Conservation (phyloP, 2,888 invertebrate species). For the Sesamia inferens region DNA sequence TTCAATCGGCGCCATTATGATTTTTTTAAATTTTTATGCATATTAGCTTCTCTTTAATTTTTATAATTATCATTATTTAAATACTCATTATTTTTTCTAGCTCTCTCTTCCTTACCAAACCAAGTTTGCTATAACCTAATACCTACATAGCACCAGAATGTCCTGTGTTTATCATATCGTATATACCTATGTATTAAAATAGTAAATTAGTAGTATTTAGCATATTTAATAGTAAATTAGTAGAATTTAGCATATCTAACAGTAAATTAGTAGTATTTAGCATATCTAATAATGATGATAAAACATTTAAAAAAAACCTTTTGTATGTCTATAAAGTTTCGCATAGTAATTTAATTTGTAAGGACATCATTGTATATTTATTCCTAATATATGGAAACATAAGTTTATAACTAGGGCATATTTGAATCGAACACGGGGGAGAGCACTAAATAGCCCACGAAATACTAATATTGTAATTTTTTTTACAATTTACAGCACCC, state of each 20-base stretch:
- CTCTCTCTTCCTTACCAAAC: background rate
- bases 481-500: background rate
- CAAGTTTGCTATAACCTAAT: background rate
- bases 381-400: background rate
- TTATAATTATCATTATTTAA: background rate
- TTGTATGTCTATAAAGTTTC: background rate
- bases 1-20: too few relatives aligned
- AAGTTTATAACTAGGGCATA: background rate
- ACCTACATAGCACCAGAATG: constrained; percentile 20
- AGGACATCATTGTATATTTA: background rate
- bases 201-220: background rate
- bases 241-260: too few relatives aligned
- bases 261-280: background rate
- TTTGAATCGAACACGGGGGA: too few relatives aligned
- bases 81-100: too few relatives aligned
- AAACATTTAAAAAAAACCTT: too few relatives aligned
- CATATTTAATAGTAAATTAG: too few relatives aligned
- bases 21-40: background rate
- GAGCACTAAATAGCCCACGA: background rate
- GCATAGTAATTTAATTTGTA: background rate
- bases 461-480: background rate
- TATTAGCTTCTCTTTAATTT: background rate
- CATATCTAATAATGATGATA: background rate
- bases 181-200: background rate
- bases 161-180: background rate